These are phyloP conservation scores for Hyperoplus immaculatus DNA, from an alignment of 2,797 vertebrate genomes.

Conservation along the genomic window DNA sequence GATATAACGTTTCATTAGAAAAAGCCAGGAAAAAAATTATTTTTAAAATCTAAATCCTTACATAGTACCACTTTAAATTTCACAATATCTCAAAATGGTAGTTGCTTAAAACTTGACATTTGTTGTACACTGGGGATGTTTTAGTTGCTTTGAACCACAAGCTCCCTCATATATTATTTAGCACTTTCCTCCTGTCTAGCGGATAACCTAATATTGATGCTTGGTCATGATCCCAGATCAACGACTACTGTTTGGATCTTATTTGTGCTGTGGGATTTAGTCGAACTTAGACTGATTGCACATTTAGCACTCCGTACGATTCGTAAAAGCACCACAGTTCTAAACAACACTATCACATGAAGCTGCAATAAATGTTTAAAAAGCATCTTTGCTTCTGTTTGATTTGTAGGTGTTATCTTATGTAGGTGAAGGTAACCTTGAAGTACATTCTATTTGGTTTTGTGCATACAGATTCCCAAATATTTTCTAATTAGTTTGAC, in stretches of 20 bases:
- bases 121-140: not conserved
- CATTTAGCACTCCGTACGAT: not conserved
- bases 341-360: not conserved
- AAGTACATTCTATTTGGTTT: too few species aligned
- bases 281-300: conserved; percentile 27
- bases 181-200: conserved; percentile 11
- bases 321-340: not conserved
- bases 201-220: conserved; percentile 21
- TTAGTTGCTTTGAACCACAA: conserved; percentile 2
- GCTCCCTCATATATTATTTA: conserved; percentile 49
- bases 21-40: too few species aligned
- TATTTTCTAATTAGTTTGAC: too few species aligned
- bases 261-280: conserved; percentile 17
- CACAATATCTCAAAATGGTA: not conserved
- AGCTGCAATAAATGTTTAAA: not conserved
- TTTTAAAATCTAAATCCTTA: too few species aligned
- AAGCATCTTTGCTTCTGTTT: not conserved
- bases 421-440: too few species aligned
- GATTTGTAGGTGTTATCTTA: not conserved
- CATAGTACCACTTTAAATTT: too few species aligned
- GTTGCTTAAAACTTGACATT: not conserved
- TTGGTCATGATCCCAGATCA: conserved; percentile 20
- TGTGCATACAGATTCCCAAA: too few species aligned
- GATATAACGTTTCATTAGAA: too few species aligned
- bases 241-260: not conserved